phyloP scores from a whole-genome alignment of 2,888 invertebrate genomes.

The Metopia argyrocephala region DNA sequence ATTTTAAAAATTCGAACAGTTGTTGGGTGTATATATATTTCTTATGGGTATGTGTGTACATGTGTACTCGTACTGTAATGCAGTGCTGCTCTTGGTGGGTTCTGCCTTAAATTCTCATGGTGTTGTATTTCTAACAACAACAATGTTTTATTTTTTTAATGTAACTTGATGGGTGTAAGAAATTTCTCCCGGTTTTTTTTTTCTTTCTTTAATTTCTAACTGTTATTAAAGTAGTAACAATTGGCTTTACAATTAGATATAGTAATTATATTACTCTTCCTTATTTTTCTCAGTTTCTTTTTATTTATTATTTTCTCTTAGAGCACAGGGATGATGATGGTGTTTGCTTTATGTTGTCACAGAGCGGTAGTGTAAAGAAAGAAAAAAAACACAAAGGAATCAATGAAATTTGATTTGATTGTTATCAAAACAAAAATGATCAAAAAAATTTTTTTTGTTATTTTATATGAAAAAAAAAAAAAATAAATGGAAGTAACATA shows the following conservation, averaged over 20 bases:
- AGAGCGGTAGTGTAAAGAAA: conserved; percentile 5
- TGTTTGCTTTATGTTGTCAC: no score
- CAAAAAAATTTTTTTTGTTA: no score
- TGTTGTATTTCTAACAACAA: conserved; percentile 55
- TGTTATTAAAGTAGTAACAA: conserved; percentile 63
- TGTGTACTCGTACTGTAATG: conserved; percentile 22
- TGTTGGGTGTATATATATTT: no score
- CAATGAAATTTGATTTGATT: conserved; percentile 18
- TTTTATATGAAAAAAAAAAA: conserved; percentile 16
- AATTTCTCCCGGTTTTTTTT: background rate
- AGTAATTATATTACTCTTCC: background rate
- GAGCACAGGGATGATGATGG: no score
- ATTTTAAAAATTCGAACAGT: no score
- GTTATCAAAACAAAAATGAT: background rate
- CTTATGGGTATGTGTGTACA: no score
- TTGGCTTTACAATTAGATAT: conserved; percentile 60
- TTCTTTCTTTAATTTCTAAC: conserved; percentile 58
- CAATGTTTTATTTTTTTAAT: background rate
- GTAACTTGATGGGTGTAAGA: background rate
- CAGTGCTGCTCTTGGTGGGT: conserved; percentile 24
- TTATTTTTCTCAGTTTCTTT: background rate
- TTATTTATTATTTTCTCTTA: no score
- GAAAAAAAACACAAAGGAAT: background rate
- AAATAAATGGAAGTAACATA: conserved; percentile 4
- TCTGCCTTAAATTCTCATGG: conserved; percentile 62